These are phyloP conservation scores for Vesta saturnalis DNA, from an alignment of 2,888 invertebrate genomes.

Conservation along the genomic window DNA sequence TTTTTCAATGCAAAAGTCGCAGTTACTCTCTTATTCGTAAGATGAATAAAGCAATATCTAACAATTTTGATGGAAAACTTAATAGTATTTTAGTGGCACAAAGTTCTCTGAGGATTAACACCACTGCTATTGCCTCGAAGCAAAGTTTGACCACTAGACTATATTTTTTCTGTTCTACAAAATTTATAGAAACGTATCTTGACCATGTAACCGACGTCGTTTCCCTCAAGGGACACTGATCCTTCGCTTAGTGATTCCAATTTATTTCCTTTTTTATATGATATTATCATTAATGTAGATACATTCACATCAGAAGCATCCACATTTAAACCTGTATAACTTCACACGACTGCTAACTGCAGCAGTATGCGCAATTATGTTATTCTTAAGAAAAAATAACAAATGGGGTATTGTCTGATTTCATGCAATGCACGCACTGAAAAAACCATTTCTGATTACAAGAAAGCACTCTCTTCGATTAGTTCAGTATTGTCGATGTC, in stretches of 20 bases:
- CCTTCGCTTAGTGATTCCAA: neutral
- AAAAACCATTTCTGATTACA: constrained; percentile 8
- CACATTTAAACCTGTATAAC: too few species aligned
- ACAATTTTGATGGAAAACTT: neutral
- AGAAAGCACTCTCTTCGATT: constrained; percentile 37
- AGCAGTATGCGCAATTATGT: neutral
- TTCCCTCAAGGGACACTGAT: neutral
- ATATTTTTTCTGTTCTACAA: constrained; percentile 1
- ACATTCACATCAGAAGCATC: neutral
- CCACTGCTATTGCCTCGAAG: neutral
- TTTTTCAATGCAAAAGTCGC: too few species aligned
- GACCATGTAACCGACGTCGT: neutral
- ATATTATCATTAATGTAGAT: neutral
- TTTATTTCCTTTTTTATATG: neutral
- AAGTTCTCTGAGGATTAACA: neutral
- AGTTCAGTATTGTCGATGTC: constrained; percentile 32
- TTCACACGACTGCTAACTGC: neutral
- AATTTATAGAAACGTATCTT: neutral
- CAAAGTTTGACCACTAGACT: neutral
- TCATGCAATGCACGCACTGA: neutral
- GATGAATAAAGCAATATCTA: neutral
- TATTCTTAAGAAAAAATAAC: neutral
- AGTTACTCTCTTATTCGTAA: too few species aligned
- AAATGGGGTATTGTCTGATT: neutral
- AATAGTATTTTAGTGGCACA: neutral